Conservation (phyloP, 1,140 invertebrate species). For the Mercenaria mercenaria region DNA sequence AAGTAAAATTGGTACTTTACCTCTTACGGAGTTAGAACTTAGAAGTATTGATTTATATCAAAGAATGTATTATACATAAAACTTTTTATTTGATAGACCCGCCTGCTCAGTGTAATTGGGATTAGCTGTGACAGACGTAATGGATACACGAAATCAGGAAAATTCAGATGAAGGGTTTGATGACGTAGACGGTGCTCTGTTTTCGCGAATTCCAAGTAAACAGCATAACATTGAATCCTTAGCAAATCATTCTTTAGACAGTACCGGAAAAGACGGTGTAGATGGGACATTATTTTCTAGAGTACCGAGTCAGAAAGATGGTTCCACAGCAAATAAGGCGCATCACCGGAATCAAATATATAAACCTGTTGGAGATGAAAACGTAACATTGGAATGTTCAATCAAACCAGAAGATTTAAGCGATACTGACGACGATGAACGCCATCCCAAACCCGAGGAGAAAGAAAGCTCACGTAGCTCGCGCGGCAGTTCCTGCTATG, state of each 20-base stretch:
- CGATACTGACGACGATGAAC: neutral
- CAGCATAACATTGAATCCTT: neutral
- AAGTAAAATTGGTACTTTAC: no score
- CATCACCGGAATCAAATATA: neutral
- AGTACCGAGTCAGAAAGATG: slow-evolving; percentile 4
- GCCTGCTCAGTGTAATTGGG: no score
- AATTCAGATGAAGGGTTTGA: neutral
- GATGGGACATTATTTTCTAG: neutral
- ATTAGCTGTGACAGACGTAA: no score
- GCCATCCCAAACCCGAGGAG: neutral
- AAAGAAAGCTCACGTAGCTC: neutral
- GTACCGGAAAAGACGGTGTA: neutral
- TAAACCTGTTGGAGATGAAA: neutral
- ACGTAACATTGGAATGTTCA: neutral
- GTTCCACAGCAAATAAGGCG: neutral
- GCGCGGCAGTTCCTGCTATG: neutral
- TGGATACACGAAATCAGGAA: no score
- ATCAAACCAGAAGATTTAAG: neutral
- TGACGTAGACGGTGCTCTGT: neutral
- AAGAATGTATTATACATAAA: no score
- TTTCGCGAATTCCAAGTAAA: neutral
- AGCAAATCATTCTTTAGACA: neutral
- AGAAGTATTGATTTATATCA: no score
- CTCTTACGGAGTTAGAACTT: no score
- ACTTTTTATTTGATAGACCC: no score